Conservation (phyloP, 2,888 invertebrate genomes). For the Nomada lathburiana region DNA sequence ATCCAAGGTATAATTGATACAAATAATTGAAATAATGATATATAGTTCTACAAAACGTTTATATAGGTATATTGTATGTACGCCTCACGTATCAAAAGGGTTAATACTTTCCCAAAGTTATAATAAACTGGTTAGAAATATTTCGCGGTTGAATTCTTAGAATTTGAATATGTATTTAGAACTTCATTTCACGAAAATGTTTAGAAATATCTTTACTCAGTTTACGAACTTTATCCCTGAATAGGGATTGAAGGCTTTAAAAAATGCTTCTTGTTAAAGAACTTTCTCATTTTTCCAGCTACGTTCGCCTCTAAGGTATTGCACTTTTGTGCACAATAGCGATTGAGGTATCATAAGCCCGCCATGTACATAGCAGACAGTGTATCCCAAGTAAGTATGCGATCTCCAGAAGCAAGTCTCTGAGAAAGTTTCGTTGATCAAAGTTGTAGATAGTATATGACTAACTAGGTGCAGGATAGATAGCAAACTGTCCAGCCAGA, state of each 20-base stretch:
- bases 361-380: not conserved
- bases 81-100: too few relatives aligned
- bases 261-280: slow-evolving; percentile 1
- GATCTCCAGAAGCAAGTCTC: slow-evolving; percentile 8
- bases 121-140: too few relatives aligned
- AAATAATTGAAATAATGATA: too few relatives aligned
- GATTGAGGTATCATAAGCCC: slow-evolving; percentile 28
- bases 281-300: slow-evolving; percentile 2
- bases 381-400: slow-evolving; percentile 27
- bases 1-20: too few relatives aligned
- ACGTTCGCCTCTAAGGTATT: slow-evolving; percentile 3
- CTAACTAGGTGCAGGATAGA: not conserved
- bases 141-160: too few relatives aligned
- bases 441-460: slow-evolving; percentile 8
- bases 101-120: too few relatives aligned
- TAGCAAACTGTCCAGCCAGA: not conserved
- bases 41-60: too few relatives aligned
- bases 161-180: not conserved
- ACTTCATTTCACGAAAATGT: not conserved
- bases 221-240: not conserved
- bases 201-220: not conserved
- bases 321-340: slow-evolving; percentile 5
- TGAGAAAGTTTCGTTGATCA: slow-evolving; percentile 21
- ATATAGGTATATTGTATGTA: too few relatives aligned
- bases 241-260: not conserved